phyloP scores from a whole-genome alignment of 2,888 invertebrate genomes.

The Cyclophora albipunctata region DNA sequence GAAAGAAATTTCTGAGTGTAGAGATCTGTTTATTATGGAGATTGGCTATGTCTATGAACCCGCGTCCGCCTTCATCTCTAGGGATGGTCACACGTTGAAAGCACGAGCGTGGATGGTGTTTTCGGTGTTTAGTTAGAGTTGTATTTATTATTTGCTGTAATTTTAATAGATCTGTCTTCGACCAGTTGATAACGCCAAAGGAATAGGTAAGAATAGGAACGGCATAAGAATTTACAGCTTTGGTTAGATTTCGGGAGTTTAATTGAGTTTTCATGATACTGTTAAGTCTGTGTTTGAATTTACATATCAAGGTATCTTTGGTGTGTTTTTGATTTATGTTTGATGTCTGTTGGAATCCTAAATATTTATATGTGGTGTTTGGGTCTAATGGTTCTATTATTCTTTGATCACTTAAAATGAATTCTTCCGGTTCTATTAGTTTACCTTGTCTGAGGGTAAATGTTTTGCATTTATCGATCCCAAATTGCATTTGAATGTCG shows the following conservation, averaged over 20 bases:
- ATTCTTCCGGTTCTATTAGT: too few relatives aligned
- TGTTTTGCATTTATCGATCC: too few relatives aligned
- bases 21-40: neutral
- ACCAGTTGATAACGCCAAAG: constrained; percentile 2
- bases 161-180: constrained; percentile 2
- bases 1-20: neutral
- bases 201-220: constrained; percentile 3
- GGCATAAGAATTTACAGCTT: constrained; percentile 4
- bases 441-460: too few relatives aligned
- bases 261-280: neutral
- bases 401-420: too few relatives aligned
- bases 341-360: neutral
- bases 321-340: neutral
- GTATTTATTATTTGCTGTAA: constrained; percentile 8
- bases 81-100: constrained; percentile 1
- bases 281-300: neutral
- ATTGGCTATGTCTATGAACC: neutral
- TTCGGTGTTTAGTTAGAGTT: constrained; percentile 1
- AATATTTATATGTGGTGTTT: neutral
- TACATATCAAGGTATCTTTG: neutral
- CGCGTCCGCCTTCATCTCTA: constrained; percentile 3
- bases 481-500: neutral
- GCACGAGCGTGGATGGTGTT: constrained; percentile 3
- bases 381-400: too few relatives aligned
- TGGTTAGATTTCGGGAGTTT: neutral